Conservation (phyloP, 2,113 vertebrate species). For the Okapia johnstoni region DNA sequence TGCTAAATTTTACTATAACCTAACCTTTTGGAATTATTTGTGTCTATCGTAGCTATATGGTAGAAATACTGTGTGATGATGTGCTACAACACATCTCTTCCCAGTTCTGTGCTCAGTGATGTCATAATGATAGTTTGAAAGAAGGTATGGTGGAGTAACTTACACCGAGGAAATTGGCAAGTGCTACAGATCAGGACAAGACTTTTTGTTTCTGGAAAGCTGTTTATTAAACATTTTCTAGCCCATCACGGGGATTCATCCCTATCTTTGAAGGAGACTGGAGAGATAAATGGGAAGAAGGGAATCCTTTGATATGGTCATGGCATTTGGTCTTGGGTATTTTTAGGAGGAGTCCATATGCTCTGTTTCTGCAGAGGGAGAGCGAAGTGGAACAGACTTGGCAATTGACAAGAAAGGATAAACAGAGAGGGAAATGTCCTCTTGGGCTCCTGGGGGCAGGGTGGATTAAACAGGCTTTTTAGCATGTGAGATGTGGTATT, state of each 20-base stretch:
- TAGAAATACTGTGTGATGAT: not conserved
- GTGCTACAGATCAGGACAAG: not conserved
- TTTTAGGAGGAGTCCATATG: not conserved
- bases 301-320: not conserved
- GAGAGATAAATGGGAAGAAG: not conserved
- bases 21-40: not conserved
- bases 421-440: not conserved
- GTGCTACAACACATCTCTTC: not conserved
- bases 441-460: not conserved
- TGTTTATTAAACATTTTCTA: not conserved
- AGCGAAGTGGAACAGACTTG: not conserved
- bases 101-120: not conserved
- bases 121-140: not conserved
- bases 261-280: not conserved
- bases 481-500: not conserved
- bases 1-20: not conserved
- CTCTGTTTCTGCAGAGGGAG: not conserved
- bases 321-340: not conserved
- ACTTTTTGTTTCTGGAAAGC: not conserved
- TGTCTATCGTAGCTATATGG: not conserved
- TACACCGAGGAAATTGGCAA: conserved; percentile 27
- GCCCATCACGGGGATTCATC: not conserved
- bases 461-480: not conserved
- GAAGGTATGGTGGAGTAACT: not conserved
- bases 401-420: not conserved